Evolutionary conservation across 1,140 invertebrate genomes (phyloP), one percentile per base, ranked within the genome.

Genomic region (Trigoniulus corallinus): DNA sequence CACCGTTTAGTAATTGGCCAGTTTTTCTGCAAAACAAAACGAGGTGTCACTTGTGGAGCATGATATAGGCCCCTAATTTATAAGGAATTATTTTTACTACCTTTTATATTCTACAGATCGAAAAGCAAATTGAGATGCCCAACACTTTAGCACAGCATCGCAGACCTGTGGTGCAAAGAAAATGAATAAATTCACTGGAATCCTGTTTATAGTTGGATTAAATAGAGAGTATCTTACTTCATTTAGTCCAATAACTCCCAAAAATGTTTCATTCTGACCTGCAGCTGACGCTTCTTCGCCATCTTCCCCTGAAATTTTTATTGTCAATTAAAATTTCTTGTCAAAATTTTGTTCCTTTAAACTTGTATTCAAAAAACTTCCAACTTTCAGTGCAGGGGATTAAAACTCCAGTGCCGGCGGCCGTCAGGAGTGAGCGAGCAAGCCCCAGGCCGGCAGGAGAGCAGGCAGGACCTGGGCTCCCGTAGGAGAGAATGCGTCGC

Each of bases 211-310:
- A 34, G 7, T 7, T 7, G 7, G 29, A 15, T 34, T 15, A 34
- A 34, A 7, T 7, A 15, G 15, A 34, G 15, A 34, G n/a, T n/a
- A n/a, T n/a, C 46, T 47, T 46, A 50, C 65, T 3, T 67, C 64
- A 15, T 54, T 34, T 26, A 67, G 59, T 10, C 61, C 67, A 22
- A 62, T 62, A 27, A 82, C 72, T 2, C 82, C 81, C 1, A 89
- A 65, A 53, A 79, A 74, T 0, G 82, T 87, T 41, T 77, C 75
- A 65, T 88, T 83, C 68, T 89, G 85, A 18, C 86, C 86, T n/a
- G 86, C 85, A 2, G 80, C 77, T 0, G 84, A 88, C 10, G 62
- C 74, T 59, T 81, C 81, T 49, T 77, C 73, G 3, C 78, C 77
- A 66, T 89, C 84, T 70, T 88, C 84, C 2, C 64, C 64, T 40